Percentiles rank a stretch among this genome's conserved stretches.
Evolutionary conservation across 2,797 vertebrate genomes (phyloP).

Genomic region (Enteromius anoplus): DNA sequence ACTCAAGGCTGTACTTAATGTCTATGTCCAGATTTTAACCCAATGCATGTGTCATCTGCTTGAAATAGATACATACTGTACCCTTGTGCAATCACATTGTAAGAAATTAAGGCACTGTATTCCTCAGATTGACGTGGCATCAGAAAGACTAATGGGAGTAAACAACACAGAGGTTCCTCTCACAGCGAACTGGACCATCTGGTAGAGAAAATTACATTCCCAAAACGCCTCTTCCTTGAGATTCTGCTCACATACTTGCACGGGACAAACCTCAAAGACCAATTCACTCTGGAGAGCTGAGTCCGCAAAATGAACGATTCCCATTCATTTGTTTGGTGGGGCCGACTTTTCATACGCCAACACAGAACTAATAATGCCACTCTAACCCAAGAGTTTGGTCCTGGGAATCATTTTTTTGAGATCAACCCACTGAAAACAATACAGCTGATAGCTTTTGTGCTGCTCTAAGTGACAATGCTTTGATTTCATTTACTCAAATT

Average conservation of each 20-base stretch:
- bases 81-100: neutral
- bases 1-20: neutral
- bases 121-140: slow-evolving; percentile 56
- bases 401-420: slow-evolving; percentile 46
- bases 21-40: neutral
- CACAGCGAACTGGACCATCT: slow-evolving; percentile 64
- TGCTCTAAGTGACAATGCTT: neutral
- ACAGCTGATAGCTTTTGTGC: slow-evolving; percentile 12
- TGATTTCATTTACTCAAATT: neutral
- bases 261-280: slow-evolving; percentile 38
- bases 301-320: slow-evolving; percentile 36
- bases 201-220: slow-evolving; percentile 61
- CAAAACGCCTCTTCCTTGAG: slow-evolving; percentile 51
- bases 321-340: slow-evolving; percentile 41
- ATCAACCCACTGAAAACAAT: slow-evolving; percentile 5
- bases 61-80: slow-evolving; percentile 13
- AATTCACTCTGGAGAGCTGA: slow-evolving; percentile 52
- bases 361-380: slow-evolving; percentile 32
- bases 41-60: neutral
- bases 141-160: slow-evolving; percentile 49
- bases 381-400: slow-evolving; percentile 18
- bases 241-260: slow-evolving; percentile 50
- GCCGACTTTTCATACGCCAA: slow-evolving; percentile 40
- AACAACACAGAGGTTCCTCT: slow-evolving; percentile 54
- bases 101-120: slow-evolving; percentile 43